Evolutionary conservation across 2,888 invertebrate species (phyloP).

Genomic region (Venustoraphidia nigricollis): DNA sequence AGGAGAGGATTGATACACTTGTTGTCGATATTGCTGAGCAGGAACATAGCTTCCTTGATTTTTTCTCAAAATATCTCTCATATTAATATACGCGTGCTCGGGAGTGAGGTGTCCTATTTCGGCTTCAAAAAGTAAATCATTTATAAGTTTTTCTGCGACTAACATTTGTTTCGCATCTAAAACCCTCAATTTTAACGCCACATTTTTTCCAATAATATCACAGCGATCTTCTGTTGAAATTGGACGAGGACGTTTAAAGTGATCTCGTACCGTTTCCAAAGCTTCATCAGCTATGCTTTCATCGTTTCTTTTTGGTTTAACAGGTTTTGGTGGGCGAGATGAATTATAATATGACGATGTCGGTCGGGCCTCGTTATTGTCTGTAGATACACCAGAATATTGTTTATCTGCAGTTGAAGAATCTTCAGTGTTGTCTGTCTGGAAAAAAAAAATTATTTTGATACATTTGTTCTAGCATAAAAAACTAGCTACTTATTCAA

Average conservation of each 20-base stretch:
- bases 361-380: slow-evolving; percentile 8
- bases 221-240: neutral
- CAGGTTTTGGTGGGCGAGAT: too few relatives aligned
- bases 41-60: slow-evolving; percentile 2
- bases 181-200: slow-evolving; percentile 8
- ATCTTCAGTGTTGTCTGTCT: too few relatives aligned
- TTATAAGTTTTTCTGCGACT: slow-evolving; percentile 8
- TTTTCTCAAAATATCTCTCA: slow-evolving; percentile 4
- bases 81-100: slow-evolving; percentile 8
- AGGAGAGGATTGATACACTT: slow-evolving; percentile 5
- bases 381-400: too few relatives aligned
- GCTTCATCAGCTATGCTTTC: too few relatives aligned
- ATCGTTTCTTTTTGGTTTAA: too few relatives aligned
- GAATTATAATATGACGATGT: neutral
- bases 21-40: slow-evolving; percentile 6
- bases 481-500: too few relatives aligned
- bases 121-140: slow-evolving; percentile 9
- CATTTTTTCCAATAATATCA: slow-evolving; percentile 8
- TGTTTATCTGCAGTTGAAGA: too few relatives aligned
- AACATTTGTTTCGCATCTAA: slow-evolving; percentile 7
- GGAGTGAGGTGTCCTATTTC: slow-evolving; percentile 8
- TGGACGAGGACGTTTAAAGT: too few relatives aligned
- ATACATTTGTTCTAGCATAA: too few relatives aligned
- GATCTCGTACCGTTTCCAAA: too few relatives aligned
- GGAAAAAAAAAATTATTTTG: too few relatives aligned